Base-by-base conservation (phyloP, 2,113 vertebrate species). In the Vireo altiloquus region DNA sequence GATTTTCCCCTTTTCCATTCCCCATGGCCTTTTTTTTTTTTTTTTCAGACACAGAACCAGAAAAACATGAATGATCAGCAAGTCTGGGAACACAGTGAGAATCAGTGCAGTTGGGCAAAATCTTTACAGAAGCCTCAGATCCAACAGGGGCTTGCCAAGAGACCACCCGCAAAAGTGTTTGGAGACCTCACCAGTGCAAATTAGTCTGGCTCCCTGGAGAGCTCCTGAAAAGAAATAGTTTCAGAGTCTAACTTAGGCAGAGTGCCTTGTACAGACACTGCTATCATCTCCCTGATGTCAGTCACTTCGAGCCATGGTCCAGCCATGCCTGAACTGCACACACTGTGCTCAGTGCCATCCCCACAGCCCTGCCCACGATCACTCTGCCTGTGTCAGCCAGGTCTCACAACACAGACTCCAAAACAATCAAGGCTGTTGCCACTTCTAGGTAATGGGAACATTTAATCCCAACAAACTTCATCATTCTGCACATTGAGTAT, bases 1-100 rank as follows among this genome's bases (percentile, higher is more conserved):
- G 94, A 87, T 95, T 94, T 95, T 86, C 90, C 93, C 89, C 46
- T 89, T 95, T 94, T 90, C 82, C 94, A 95, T 82, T 17, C 56
- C 90, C 63, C 3, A 6, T 80, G 40, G 50, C 69, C 44, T 40
- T 83, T 91, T 72, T 65, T 28, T 49, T 80, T 65, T 69, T 71
- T 79, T 40, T 76, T 47, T 7, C 3, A 49, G 68, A 52, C 44
- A 52, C 56, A 91, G 81, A 89, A 84, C 66, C 60, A 88, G 89
- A 95, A 94, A 97, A 96, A 91, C 82, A 44, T 28, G 76, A 94
- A 86, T 3, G 13, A 59, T 87, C 44, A 76, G 80, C 79, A 92
- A 80, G 87, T 86, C 66, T 72, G 81, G 40, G 59, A 83, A 89
- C 71, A 94, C 0, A 0, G n/a, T 33, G 65, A 87, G 35, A 86